Percentiles rank a stretch among this genome's conserved stretches.
phyloP scores from a whole-genome alignment of 2,888 invertebrate species.

The Linnaemya vulpina region DNA sequence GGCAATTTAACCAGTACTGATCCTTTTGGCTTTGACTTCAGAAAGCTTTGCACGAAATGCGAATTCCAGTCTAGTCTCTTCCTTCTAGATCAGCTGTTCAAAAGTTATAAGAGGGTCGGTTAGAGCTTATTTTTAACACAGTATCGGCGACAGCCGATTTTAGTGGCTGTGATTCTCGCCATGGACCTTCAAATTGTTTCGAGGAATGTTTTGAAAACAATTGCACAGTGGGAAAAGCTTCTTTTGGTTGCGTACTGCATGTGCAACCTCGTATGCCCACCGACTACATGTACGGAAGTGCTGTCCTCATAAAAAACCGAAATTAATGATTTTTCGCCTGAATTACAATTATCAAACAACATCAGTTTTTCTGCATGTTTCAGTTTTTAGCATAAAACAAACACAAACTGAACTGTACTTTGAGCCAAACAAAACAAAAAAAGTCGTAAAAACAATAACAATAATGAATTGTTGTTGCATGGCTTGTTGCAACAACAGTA shows the following conservation, averaged over 20 bases:
- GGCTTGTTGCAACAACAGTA: constrained; percentile 67
- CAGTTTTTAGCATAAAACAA: constrained; percentile 45
- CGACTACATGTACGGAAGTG: background rate
- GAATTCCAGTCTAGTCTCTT: too few relatives aligned
- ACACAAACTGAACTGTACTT: constrained; percentile 75
- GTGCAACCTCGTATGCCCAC: background rate
- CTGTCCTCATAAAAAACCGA: constrained; percentile 60
- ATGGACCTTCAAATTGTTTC: too few relatives aligned
- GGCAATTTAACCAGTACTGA: too few relatives aligned
- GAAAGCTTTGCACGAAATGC: too few relatives aligned
- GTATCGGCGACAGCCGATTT: too few relatives aligned
- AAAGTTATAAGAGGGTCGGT: too few relatives aligned
- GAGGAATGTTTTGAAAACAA: too few relatives aligned
- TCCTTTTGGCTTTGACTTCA: too few relatives aligned
- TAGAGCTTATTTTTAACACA: too few relatives aligned
- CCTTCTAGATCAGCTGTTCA: too few relatives aligned
- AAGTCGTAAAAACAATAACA: constrained; percentile 60
- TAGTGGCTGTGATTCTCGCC: too few relatives aligned
- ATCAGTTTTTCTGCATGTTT: constrained; percentile 41
- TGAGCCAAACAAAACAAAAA: constrained; percentile 72
- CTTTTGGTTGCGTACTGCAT: background rate
- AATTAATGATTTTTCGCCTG: constrained; percentile 82
- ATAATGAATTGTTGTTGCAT: constrained; percentile 39
- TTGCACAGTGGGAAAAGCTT: too few relatives aligned
- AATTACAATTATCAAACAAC: constrained; percentile 79